Conservation (phyloP, 1,140 invertebrate genomes). For the Sweltsa coloradensis region DNA sequence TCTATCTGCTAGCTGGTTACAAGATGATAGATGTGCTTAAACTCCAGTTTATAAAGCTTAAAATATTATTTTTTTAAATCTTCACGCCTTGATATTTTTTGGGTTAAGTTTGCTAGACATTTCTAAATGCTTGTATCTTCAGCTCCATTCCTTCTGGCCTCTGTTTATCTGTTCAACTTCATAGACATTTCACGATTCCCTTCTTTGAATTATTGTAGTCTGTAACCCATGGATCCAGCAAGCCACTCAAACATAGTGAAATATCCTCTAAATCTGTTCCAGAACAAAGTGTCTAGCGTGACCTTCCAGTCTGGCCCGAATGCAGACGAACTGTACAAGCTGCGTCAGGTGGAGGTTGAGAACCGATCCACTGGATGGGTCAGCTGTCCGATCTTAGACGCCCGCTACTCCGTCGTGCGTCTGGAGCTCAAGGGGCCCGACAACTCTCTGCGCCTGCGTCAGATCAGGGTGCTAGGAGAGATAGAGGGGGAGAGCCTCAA, state of each 20-base stretch:
- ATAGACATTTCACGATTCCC: no score
- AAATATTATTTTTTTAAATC: no score
- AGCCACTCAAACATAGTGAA: not conserved
- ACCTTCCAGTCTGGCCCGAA: constrained; percentile 69
- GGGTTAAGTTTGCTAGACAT: no score
- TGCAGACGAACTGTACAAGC: constrained; percentile 64
- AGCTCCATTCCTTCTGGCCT: no score
- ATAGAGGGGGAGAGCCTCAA: constrained; percentile 35
- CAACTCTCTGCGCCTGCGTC: constrained; percentile 75
- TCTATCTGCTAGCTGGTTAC: constrained; percentile 7
- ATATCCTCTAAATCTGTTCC: no score
- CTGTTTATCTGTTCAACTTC: no score
- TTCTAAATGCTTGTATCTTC: no score
- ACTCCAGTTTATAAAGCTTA: no score
- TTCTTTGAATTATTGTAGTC: no score
- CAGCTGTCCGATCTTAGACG: constrained; percentile 57
- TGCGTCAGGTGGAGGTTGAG: constrained; percentile 74
- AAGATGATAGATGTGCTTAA: no score
- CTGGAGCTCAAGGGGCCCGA: constrained; percentile 86
- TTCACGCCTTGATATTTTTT: no score
- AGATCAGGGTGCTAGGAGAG: constrained; percentile 54
- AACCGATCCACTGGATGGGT: constrained; percentile 73
- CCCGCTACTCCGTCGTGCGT: constrained; percentile 42
- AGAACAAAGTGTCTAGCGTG: constrained; percentile 82
- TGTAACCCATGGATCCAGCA: no score